Evolutionary conservation across 1,140 invertebrate genomes (phyloP).

Genomic region (Drosophila bipectinata): DNA sequence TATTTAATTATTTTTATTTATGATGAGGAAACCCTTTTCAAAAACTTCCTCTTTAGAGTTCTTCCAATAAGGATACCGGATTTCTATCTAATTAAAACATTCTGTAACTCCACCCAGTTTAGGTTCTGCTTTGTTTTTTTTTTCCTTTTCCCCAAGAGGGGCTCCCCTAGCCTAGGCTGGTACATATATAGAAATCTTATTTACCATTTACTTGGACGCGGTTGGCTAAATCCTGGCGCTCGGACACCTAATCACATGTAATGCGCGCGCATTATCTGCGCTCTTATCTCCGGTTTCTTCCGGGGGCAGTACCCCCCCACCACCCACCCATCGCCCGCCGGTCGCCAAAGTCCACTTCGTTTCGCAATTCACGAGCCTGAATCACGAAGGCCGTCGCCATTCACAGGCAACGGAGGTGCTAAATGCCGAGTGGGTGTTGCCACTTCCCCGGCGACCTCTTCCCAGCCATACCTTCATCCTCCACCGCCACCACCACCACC

Average conservation of each 20-base stretch:
- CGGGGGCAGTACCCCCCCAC: slow-evolving; percentile 16
- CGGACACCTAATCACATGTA: slow-evolving; percentile 83
- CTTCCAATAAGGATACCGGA: not conserved
- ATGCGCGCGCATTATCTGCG: slow-evolving; percentile 84
- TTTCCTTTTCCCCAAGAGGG: not conserved
- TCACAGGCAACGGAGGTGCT: slow-evolving; percentile 73
- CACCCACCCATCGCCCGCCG: not conserved
- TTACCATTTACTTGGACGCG: slow-evolving; percentile 63
- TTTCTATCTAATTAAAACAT: not conserved
- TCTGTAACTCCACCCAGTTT: slow-evolving; percentile 47
- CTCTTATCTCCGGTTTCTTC: slow-evolving; percentile 70
- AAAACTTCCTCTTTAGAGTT: not conserved
- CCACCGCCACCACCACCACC: slow-evolving; percentile 1
- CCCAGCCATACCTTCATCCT: not conserved
- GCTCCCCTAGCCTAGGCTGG: slow-evolving; percentile 6
- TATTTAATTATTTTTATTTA: not conserved
- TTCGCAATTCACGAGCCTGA: slow-evolving; percentile 37
- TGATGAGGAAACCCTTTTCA: not conserved
- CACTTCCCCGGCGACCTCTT: slow-evolving; percentile 10
- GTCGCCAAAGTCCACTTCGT: slow-evolving; percentile 62
- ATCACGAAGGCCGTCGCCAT: slow-evolving; percentile 56
- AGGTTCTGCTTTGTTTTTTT: not conserved
- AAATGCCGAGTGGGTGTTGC: slow-evolving; percentile 73
- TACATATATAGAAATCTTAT: slow-evolving; percentile 50
- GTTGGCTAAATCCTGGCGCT: slow-evolving; percentile 81